A percentile compares a stretch with the other conserved stretches of the same genome.
These are phyloP conservation scores for Mastigias papua DNA, from an alignment of 30 jellyfish, hydroid and myxozoan species.

Conservation along the genomic window DNA sequence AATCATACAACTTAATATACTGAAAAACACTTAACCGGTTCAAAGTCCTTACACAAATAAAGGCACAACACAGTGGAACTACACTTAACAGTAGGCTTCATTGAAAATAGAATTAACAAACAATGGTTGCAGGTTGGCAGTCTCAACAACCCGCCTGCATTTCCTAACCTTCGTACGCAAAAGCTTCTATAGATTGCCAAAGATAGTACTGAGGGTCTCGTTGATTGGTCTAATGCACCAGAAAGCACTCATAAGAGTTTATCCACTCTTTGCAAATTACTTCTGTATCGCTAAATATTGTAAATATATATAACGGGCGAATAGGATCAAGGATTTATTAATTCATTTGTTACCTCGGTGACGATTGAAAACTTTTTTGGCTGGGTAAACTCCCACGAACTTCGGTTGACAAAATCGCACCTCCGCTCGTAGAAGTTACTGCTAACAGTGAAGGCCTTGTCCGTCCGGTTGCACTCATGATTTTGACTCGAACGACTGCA, in stretches of 20 bases:
- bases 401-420: slow-evolving; percentile 72
- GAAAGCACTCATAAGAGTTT: no score
- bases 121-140: not conserved
- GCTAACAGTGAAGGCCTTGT: slow-evolving; percentile 8
- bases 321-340: no score
- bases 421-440: slow-evolving; percentile 52
- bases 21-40: no score
- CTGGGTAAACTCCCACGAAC: slow-evolving; percentile 78
- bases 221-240: no score
- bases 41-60: no score
- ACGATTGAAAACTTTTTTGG: slow-evolving; percentile 86
- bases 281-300: no score
- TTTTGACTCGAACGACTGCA: slow-evolving; percentile 66
- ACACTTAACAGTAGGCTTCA: no score
- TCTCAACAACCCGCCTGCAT: not conserved
- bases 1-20: no score
- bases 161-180: not conserved
- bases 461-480: slow-evolving; percentile 80
- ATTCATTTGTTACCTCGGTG: slow-evolving; percentile 81
- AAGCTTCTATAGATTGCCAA: no score
- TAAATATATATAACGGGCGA: no score
- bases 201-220: not conserved
- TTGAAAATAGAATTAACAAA: not conserved
- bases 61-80: no score
- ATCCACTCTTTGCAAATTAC: no score